Conservation (phyloP, 2,113 vertebrate genomes). For the Dromiciops gliroides region DNA sequence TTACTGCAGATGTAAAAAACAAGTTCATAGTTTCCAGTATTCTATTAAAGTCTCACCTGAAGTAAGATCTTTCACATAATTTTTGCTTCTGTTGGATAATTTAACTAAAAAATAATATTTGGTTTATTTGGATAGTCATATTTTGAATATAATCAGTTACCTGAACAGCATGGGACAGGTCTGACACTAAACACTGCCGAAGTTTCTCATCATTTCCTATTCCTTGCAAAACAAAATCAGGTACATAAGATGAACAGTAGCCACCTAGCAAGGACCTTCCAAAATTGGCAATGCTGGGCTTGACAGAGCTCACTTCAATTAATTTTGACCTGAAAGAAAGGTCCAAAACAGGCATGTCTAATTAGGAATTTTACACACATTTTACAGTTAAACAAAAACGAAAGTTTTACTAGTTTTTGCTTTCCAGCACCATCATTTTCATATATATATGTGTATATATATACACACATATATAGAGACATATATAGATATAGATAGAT, state of each 20-base stretch:
- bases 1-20: neutral
- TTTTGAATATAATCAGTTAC: constrained; percentile 84
- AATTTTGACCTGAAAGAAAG: constrained; percentile 90
- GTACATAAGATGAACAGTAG: constrained; percentile 96
- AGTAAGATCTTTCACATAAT: constrained; percentile 20
- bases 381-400: constrained; percentile 10
- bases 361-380: constrained; percentile 51
- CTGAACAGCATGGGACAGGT: constrained; percentile 97
- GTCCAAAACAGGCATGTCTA: constrained; percentile 50
- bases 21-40: neutral
- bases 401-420: constrained; percentile 13
- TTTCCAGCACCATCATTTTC: constrained; percentile 1
- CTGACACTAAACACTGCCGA: constrained; percentile 92
- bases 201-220: constrained; percentile 94
- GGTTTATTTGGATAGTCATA: constrained; percentile 71
- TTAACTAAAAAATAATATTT: constrained; percentile 69
- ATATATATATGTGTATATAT: neutral
- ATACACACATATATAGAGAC: no score
- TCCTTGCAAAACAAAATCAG: constrained; percentile 98
- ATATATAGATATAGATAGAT: no score
- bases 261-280: constrained; percentile 97
- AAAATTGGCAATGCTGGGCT: constrained; percentile 97
- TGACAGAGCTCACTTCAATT: constrained; percentile 93
- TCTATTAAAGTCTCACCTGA: neutral
- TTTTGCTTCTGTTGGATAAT: constrained; percentile 61